Conservation (phyloP, 1,140 invertebrate genomes). For the Caenorhabditis latens region DNA sequence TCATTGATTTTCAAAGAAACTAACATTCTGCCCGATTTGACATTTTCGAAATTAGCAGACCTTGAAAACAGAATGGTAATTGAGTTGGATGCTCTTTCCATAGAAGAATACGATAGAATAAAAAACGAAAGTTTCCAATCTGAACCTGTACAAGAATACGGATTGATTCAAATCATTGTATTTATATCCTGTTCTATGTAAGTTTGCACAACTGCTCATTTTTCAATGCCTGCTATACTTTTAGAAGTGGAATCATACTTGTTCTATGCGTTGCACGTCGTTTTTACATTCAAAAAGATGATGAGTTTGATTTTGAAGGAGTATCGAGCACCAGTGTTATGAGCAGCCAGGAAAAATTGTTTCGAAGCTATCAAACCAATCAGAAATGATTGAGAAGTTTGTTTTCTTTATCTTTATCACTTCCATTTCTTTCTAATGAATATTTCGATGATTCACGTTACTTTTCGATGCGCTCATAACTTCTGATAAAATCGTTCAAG, state of each 20-base stretch:
- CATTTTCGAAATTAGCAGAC: constrained; percentile 21
- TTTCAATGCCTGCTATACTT: neutral
- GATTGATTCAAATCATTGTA: neutral
- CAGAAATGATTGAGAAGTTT: neutral
- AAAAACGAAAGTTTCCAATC: neutral
- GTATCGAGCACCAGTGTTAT: neutral
- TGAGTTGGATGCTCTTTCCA: neutral
- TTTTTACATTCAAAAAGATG: neutral
- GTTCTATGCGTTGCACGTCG: neutral
- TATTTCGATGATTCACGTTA: neutral
- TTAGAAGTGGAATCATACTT: neutral
- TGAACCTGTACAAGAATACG: neutral
- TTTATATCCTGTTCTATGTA: neutral
- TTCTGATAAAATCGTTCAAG: neutral
- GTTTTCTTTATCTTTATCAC: too few species aligned
- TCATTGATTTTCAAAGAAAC: neutral
- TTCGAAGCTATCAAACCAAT: neutral
- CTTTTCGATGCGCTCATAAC: neutral
- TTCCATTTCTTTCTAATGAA: neutral
- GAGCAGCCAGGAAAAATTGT: constrained; percentile 13
- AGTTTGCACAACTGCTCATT: neutral
- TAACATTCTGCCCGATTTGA: neutral
- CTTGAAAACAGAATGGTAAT: constrained; percentile 9
- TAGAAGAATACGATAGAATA: neutral
- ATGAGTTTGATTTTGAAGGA: neutral